Base-by-base conservation (phyloP, 2,113 vertebrate genomes). In the Acanthisitta chloris region DNA sequence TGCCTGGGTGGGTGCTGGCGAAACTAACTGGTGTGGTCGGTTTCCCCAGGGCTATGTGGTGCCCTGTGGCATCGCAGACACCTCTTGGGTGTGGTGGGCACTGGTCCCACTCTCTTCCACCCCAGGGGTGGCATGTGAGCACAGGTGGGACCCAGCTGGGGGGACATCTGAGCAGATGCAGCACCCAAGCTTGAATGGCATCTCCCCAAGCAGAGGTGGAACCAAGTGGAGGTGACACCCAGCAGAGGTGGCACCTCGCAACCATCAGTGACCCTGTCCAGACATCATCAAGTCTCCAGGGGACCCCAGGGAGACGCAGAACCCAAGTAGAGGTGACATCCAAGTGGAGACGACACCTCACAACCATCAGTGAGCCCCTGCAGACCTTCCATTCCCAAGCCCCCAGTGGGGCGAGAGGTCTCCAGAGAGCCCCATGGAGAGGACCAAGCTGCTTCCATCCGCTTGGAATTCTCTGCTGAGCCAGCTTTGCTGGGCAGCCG, bases 371-470 rank as follows among this genome's bases (percentile, higher is more conserved):
- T 26, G 58, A n/a, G 62, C 9, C 42, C 4, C 0, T 1, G 8
- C 29, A 54, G 43, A 8, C 6, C 9, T 45, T 9, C 79, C 40
- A 21, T 29, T 4, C 0, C 43, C 91, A 28, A 17, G 12, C 16
- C 18, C 45, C 51, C 46, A 14, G 3, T 0, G 3, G 25, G 25
- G 8, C 0, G 1, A 15, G 36, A 59, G 48, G 20, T 20, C 13
- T 59, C 20, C 1, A 2, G 52, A 40, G 42, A 10, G 40, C 7
- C 76, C 31, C 76, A 20, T 34, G 43, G 38, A 59, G 19, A 18
- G 48, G 15, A 12, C 5, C 7, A 12, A 31, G 20, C 42, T 29
- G 36, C 34, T 65, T 25, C 28, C 1, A 0, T 13, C 20, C 51
- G 40, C 4, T 4, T 33, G 21, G 14, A 19, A 40, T 10, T 70